Evolutionary conservation across 2,888 invertebrate genomes (phyloP).

Genomic region (Agonopterix heracliana): DNA sequence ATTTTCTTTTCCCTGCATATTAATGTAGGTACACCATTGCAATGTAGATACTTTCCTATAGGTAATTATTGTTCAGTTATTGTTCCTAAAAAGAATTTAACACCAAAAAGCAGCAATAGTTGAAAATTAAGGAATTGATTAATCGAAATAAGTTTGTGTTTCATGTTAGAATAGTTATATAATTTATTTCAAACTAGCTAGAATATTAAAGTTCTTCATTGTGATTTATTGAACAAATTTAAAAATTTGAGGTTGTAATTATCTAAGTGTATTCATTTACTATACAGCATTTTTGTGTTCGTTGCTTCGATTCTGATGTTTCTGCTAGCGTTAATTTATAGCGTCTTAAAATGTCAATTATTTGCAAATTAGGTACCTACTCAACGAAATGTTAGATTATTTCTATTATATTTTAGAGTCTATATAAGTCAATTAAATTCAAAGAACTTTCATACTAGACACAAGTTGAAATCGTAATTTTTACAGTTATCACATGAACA

Average conservation of each 20-base stretch:
- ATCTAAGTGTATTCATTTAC: no score
- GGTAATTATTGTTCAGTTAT: no score
- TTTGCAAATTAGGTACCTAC: constrained; percentile 1
- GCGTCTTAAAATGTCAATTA: constrained; percentile 20
- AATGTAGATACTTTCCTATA: background rate
- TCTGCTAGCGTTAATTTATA: constrained; percentile 17
- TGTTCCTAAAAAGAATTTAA: no score
- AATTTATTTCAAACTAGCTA: background rate
- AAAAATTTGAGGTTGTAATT: no score
- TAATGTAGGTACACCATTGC: constrained; percentile 8
- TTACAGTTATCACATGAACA: no score
- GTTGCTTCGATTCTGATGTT: background rate
- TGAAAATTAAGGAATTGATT: constrained; percentile 22
- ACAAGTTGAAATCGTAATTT: no score
- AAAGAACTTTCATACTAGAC: no score
- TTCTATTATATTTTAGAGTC: background rate
- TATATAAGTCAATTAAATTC: background rate
- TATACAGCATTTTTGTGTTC: no score
- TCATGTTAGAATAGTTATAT: constrained; percentile 11
- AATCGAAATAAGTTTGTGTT: constrained; percentile 10
- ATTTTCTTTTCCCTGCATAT: constrained; percentile 6
- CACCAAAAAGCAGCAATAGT: constrained; percentile 14
- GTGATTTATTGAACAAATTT: no score
- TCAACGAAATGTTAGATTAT: background rate
- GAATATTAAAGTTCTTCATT: constrained; percentile 3